Evolutionary conservation across 2,113 vertebrate species (phyloP), one percentile per base, ranked within the genome.

Genomic region (Suncus etruscus): DNA sequence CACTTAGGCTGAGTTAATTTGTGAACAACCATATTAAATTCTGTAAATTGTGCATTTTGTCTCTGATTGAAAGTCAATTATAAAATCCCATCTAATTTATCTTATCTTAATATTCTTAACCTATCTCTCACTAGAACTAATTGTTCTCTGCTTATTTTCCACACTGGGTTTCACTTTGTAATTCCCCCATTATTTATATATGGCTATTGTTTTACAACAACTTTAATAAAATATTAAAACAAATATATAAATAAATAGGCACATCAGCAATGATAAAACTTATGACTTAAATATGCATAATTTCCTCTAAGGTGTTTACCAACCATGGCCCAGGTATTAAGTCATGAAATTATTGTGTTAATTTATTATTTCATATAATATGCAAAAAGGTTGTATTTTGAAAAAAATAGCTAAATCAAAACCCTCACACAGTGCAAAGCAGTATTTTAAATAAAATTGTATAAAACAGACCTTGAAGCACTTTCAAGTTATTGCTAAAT

Each of bases 41-140:
- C 7, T 32, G 1, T 25, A 80, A 14, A 0, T 47, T 54, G 73
- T 73, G 3, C 11, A 63, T 11, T 58, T 74, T 65, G 45, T 69
- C 74, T 83, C 45, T 70, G 24, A 51, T 83, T 88, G 70, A 9
- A 91, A 89, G 77, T 70, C 27, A 65, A 20, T 89, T 69, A 39
- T 83, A 31, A 32, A 73, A 31, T 83, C 18, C 47, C 0, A 31
- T 50, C 2, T 75, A 51, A 50, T 70, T 2, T 58, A 27, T 66
- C 65, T 66, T 6, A 29, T 25, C 69, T 3, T 51, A 74, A 31
- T 22, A 73, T 45, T 0, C 12, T 3, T 25, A 8, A 74, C 0
- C 11, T 75, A 9, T 25, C 27, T 27, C 8, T 3, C 45, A 70
- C 4, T 66, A 12, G 16, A 78, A 66, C 1, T 61, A 76, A 39